These are phyloP conservation scores for Anorthoa munda DNA, from an alignment of 2,888 invertebrate genomes.

Conservation along the genomic window DNA sequence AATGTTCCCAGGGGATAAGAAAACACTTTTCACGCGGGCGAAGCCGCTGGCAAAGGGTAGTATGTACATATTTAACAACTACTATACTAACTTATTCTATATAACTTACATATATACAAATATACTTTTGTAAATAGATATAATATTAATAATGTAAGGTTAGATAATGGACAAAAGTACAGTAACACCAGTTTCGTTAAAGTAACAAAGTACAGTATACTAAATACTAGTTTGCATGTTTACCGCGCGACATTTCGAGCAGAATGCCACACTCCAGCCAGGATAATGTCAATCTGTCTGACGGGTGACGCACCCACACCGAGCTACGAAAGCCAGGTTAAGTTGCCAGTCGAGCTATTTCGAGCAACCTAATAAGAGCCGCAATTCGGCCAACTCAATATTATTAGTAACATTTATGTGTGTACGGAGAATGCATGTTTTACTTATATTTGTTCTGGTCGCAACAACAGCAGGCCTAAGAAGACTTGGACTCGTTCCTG, in stretches of 20 bases:
- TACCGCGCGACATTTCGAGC: constrained; percentile 70
- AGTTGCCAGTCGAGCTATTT: constrained; percentile 44
- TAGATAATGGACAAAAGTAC: constrained; percentile 17
- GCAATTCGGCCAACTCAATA: not conserved
- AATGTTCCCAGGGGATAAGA: no score
- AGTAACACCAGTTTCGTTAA: constrained; percentile 26
- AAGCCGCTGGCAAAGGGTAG: no score
- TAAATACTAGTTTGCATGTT: constrained; percentile 66
- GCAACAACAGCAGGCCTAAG: not conserved
- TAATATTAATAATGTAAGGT: no score
- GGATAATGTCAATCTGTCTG: constrained; percentile 73
- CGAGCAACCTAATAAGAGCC: constrained; percentile 28
- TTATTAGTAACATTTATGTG: not conserved
- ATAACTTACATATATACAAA: no score
- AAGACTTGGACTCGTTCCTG: not conserved
- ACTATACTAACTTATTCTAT: no score
- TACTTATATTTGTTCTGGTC: not conserved
- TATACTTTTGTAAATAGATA: no score
- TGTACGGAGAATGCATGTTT: not conserved
- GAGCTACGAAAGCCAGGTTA: constrained; percentile 55
- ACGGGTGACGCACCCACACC: constrained; percentile 58
- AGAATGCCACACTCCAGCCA: constrained; percentile 67
- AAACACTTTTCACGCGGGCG: no score
- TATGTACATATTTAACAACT: no score
- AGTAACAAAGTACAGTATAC: constrained; percentile 43